These are phyloP conservation scores for Hydractinia symbiolongicarpus DNA, from an alignment of 30 jellyfish, hydroid and myxozoan species.

Conservation along the genomic window DNA sequence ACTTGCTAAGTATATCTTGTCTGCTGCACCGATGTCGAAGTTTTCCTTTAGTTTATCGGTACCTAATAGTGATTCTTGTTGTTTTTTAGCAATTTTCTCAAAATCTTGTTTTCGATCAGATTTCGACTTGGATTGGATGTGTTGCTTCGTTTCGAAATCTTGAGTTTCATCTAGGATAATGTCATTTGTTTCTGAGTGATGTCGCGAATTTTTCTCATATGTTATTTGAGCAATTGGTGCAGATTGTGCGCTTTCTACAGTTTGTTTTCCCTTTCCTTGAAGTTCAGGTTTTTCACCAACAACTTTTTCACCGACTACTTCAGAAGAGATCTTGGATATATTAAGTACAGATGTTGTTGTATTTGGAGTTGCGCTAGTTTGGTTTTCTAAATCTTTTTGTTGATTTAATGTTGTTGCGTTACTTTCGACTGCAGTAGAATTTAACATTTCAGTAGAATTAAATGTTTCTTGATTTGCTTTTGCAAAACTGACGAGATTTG, in stretches of 20 bases:
- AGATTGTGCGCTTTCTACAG: constrained; percentile 2
- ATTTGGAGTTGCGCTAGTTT: background rate
- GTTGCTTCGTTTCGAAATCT: background rate
- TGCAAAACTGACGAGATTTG: background rate
- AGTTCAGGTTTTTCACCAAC: background rate
- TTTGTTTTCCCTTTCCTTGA: background rate
- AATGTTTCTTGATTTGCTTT: background rate
- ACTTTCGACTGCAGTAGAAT: background rate
- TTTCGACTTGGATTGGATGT: background rate
- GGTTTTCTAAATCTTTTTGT: background rate
- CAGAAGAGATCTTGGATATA: too few species aligned
- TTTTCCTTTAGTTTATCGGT: too few species aligned
- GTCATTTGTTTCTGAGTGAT: background rate
- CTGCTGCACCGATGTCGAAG: too few species aligned
- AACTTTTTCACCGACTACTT: background rate
- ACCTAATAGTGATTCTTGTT: too few species aligned
- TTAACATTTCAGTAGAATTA: background rate
- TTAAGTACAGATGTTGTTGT: too few species aligned
- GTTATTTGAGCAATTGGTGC: background rate
- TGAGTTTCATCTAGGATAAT: constrained; percentile 4
- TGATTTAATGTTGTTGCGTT: background rate
- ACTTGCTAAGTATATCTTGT: too few species aligned
- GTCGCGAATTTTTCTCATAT: background rate
- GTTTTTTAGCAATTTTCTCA: too few species aligned
- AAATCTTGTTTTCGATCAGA: too few species aligned